phyloP scores from a whole-genome alignment of 2,797 vertebrate species.

The Hybognathus amarus region DNA sequence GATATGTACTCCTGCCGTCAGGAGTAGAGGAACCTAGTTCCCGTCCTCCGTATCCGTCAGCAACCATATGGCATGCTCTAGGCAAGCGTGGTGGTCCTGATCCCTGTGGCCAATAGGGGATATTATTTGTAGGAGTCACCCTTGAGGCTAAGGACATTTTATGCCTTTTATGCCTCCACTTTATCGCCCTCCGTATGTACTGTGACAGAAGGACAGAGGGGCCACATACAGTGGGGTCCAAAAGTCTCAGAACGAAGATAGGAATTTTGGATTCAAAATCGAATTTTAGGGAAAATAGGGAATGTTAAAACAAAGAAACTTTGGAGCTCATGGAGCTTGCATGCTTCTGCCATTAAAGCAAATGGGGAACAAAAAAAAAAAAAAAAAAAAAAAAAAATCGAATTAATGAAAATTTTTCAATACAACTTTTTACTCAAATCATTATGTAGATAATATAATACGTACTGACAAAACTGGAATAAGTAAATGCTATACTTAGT shows the following conservation, averaged over 20 bases:
- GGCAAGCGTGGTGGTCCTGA: slow-evolving; percentile 72
- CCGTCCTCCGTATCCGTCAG: slow-evolving; percentile 64
- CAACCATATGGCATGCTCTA: slow-evolving; percentile 68
- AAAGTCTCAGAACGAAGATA: background rate
- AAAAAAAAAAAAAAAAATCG: too few species aligned
- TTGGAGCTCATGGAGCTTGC: background rate
- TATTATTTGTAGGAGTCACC: slow-evolving; percentile 57
- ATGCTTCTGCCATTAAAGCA: background rate
- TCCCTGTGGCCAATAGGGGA: slow-evolving; percentile 54
- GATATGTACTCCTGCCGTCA: slow-evolving; percentile 19
- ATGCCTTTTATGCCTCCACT: too few species aligned
- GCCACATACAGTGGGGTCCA: slow-evolving; percentile 61
- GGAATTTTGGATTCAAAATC: background rate
- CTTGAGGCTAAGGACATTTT: slow-evolving; percentile 62
- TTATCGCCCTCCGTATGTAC: slow-evolving; percentile 63
- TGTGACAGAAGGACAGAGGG: slow-evolving; percentile 65
- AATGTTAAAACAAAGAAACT: background rate
- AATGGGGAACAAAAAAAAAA: too few species aligned
- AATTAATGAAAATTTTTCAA: background rate
- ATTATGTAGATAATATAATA: background rate
- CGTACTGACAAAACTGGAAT: background rate
- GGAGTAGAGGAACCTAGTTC: slow-evolving; percentile 46
- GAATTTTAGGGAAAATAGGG: background rate
- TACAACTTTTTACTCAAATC: background rate
- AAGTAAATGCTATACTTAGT: background rate